These are phyloP conservation scores for Calliphora vicina DNA, from an alignment of 1,140 invertebrate genomes.

Conservation along the genomic window DNA sequence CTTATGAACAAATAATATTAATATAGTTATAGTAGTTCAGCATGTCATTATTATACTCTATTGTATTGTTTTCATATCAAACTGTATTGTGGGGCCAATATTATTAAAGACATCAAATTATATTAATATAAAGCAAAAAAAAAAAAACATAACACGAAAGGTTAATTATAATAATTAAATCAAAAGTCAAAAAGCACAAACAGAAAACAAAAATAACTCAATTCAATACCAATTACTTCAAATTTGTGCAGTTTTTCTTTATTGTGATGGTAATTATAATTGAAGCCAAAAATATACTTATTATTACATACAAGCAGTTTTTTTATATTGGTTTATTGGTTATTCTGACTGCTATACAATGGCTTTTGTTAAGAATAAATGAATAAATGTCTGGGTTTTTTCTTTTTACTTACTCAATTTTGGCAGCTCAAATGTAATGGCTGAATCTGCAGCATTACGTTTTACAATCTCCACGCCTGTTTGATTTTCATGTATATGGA, in stretches of 20 bases:
- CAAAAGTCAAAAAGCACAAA: neutral
- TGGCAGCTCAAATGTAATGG: conserved; percentile 67
- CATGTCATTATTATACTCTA: neutral
- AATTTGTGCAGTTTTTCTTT: too few relatives aligned
- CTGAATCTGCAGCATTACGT: conserved; percentile 61
- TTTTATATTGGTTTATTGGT: neutral
- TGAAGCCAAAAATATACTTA: neutral
- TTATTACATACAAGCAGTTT: neutral
- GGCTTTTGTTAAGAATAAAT: too few relatives aligned
- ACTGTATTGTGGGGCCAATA: neutral
- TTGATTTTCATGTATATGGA: conserved; percentile 74
- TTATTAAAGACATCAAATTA: neutral
- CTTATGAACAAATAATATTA: too few relatives aligned
- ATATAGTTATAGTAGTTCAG: neutral
- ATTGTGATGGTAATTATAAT: too few relatives aligned
- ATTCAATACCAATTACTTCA: neutral
- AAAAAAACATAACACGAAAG: neutral
- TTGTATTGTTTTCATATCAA: neutral
- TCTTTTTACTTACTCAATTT: conserved; percentile 75
- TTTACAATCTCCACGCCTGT: conserved; percentile 72
- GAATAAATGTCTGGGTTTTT: too few relatives aligned
- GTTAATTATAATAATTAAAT: conserved; percentile 7
- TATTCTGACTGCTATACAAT: too few relatives aligned
- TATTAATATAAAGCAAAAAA: neutral
- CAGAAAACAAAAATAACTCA: neutral